Evolutionary conservation across 2,113 vertebrate species (phyloP).

Genomic region (Microtus richardsoni): DNA sequence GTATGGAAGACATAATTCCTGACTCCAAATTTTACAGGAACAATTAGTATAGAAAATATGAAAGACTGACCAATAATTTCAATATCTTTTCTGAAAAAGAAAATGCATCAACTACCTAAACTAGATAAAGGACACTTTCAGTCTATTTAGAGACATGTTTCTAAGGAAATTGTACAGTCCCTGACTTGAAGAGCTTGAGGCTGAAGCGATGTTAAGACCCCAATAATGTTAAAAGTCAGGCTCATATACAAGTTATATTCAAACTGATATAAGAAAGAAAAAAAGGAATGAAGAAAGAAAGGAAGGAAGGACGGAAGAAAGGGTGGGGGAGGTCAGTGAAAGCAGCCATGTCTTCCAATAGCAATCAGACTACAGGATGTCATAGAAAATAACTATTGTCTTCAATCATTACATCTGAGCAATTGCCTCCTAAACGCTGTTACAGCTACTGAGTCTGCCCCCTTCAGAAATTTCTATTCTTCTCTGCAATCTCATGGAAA

Average conservation of each 20-base stretch:
- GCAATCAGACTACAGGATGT: conserved; percentile 25
- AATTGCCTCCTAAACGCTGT: conserved; percentile 64
- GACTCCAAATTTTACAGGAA: conserved; percentile 1
- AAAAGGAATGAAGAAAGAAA: background rate
- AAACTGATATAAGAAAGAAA: background rate
- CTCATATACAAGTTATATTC: background rate
- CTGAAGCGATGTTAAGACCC: conserved; percentile 42
- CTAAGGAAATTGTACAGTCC: background rate
- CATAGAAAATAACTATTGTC: conserved; percentile 57
- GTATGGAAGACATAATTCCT: background rate
- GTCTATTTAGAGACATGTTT: background rate
- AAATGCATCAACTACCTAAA: background rate
- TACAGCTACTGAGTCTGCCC: conserved; percentile 21
- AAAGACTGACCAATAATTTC: background rate
- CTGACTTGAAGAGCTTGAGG: conserved; percentile 36
- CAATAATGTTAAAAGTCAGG: background rate
- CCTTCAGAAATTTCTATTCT: conserved; percentile 53
- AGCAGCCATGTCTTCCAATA: background rate
- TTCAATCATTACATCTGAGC: conserved; percentile 47
- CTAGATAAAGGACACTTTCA: background rate
- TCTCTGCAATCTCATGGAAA: conserved; percentile 30
- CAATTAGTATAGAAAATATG: background rate
- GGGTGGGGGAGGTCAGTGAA: background rate
- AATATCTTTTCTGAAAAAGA: background rate
- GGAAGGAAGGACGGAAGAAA: too few relatives aligned